phyloP scores from a whole-genome alignment of 2,888 invertebrate genomes.

The Platypus cylindrus region DNA sequence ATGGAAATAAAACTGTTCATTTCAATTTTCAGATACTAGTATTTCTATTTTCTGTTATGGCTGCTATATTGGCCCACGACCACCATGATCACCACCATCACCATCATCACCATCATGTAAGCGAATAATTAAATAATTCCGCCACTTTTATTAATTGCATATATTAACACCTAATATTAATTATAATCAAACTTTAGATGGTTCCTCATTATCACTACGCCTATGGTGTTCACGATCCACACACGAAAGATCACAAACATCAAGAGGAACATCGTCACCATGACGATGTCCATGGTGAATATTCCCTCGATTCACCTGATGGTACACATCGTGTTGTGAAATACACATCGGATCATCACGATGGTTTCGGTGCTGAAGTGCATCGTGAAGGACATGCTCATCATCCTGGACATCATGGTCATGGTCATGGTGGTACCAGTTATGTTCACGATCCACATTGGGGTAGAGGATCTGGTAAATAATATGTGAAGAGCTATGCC shows the following conservation, averaged over 20 bases:
- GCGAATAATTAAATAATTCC: too few relatives aligned
- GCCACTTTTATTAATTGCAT: too few relatives aligned
- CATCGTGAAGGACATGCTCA: conserved; percentile 17
- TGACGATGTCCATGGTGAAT: conserved; percentile 29
- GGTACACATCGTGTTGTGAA: conserved; percentile 31
- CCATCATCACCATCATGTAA: too few relatives aligned
- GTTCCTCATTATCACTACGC: conserved; percentile 27
- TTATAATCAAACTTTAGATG: too few relatives aligned
- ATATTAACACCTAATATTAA: too few relatives aligned
- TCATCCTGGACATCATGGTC: conserved; percentile 9
- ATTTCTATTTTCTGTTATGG: too few relatives aligned
- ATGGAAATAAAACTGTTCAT: too few relatives aligned
- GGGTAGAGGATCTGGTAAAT: conserved; percentile 17
- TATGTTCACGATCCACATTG: conserved; percentile 22
- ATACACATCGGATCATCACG: conserved; percentile 27
- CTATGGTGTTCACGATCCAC: conserved; percentile 32
- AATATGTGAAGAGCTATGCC: conserved; percentile 4
- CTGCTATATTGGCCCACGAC: too few relatives aligned
- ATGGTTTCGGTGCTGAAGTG: conserved; percentile 29
- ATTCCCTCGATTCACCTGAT: conserved; percentile 31
- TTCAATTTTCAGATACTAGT: too few relatives aligned
- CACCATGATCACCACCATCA: too few relatives aligned
- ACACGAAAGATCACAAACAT: conserved; percentile 31
- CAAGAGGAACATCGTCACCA: conserved; percentile 32
- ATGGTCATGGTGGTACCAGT: conserved; percentile 19